phyloP scores from a whole-genome alignment of 2,113 vertebrate species.

The Antechinus stuartii region DNA sequence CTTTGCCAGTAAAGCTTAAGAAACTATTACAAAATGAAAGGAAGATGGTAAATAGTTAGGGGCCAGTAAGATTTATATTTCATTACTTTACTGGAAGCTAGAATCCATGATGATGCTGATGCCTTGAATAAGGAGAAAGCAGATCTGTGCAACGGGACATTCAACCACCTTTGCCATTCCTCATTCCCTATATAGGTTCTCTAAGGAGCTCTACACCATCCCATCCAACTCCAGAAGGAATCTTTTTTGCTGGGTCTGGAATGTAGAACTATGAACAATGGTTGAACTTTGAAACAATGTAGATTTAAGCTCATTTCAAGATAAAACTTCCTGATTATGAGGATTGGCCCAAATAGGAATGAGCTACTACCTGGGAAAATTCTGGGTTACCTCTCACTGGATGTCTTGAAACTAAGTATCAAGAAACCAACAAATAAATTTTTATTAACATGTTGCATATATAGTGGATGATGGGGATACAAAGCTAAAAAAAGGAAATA shows the following conservation, averaged over 20 bases:
- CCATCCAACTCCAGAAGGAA: background rate
- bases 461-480: background rate
- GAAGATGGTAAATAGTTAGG: background rate
- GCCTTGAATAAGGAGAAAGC: background rate
- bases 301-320: background rate
- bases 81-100: slow-evolving; percentile 32
- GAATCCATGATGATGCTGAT: slow-evolving; percentile 11
- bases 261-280: background rate
- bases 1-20: slow-evolving; percentile 20
- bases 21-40: slow-evolving; percentile 35
- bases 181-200: background rate
- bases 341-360: background rate
- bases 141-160: background rate
- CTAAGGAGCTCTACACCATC: background rate
- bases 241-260: background rate
- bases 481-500: slow-evolving; percentile 14
- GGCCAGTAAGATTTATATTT: slow-evolving; percentile 12
- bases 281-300: background rate
- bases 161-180: background rate
- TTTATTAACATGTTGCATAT: background rate
- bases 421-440: slow-evolving; percentile 10
- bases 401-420: background rate
- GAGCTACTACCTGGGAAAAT: background rate
- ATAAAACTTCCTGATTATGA: background rate
- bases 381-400: background rate